These are phyloP conservation scores for Matsumyia berberina DNA, from an alignment of 2,888 invertebrate genomes.

Conservation along the genomic window DNA sequence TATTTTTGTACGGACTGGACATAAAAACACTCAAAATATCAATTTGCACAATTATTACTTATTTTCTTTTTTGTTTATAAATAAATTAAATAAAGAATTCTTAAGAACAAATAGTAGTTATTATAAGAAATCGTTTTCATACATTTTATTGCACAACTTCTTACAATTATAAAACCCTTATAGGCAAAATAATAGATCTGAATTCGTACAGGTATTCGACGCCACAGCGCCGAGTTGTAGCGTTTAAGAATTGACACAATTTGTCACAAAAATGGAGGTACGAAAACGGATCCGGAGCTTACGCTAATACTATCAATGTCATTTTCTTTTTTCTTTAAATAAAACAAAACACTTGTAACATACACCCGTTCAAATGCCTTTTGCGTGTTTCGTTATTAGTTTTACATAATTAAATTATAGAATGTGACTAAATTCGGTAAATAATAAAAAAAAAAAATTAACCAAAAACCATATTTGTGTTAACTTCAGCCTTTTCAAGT, in stretches of 20 bases:
- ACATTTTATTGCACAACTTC: slow-evolving; percentile 48
- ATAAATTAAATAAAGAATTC: slow-evolving; percentile 28
- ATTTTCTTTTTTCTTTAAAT: neutral
- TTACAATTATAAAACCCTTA: slow-evolving; percentile 20
- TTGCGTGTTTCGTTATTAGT: neutral
- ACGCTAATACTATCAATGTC: slow-evolving; percentile 1
- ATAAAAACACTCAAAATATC: slow-evolving; percentile 37
- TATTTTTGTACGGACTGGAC: slow-evolving; percentile 20
- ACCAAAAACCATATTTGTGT: neutral
- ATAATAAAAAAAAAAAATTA: slow-evolving; percentile 6
- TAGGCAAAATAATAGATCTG: slow-evolving; percentile 12
- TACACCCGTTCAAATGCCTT: neutral
- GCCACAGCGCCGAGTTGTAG: neutral
- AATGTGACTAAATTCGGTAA: neutral
- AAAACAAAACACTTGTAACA: neutral
- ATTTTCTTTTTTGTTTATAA: neutral
- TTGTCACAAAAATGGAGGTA: neutral
- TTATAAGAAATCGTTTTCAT: slow-evolving; percentile 23
- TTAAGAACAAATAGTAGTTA: slow-evolving; percentile 9
- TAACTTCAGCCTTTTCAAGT: slow-evolving; percentile 28
- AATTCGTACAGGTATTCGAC: neutral
- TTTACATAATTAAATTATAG: neutral
- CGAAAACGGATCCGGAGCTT: slow-evolving; percentile 3
- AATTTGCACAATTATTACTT: slow-evolving; percentile 17
- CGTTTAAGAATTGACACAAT: neutral